phyloP scores from a whole-genome alignment of 2,797 vertebrate species.

The Dendrocincla tyrannina region DNA sequence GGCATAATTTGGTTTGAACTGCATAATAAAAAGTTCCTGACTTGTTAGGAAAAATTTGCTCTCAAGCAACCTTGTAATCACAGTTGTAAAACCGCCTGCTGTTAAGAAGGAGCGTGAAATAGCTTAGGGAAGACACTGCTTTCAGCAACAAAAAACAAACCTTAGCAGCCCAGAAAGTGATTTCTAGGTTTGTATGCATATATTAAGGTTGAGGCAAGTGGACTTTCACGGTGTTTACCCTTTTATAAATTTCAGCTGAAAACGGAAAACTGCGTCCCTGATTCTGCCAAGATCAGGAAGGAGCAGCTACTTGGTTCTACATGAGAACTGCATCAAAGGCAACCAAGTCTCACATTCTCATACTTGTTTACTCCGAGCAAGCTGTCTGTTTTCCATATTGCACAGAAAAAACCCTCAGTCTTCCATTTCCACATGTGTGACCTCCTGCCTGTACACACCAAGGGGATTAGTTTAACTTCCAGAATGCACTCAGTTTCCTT shows the following conservation, averaged over 20 bases:
- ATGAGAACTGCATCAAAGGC: not conserved
- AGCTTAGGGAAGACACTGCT: not conserved
- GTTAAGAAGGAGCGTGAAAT: not conserved
- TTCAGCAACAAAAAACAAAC: not conserved
- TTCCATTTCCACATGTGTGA: not conserved
- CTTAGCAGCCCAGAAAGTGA: not conserved
- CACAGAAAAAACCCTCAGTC: not conserved
- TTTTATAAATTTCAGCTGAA: not conserved
- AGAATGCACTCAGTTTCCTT: not conserved
- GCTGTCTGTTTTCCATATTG: not conserved
- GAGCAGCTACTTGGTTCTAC: not conserved
- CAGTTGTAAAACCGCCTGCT: not conserved
- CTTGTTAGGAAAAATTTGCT: not conserved
- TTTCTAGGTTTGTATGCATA: not conserved
- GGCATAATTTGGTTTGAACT: not conserved
- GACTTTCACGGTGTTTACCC: not conserved
- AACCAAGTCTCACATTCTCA: not conserved
- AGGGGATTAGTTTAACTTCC: slow-evolving; percentile 9
- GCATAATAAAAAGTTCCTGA: not conserved
- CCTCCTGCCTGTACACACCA: not conserved
- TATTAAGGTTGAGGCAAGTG: not conserved
- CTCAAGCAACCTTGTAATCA: not conserved
- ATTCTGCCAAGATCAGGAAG: not conserved
- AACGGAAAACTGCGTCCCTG: not conserved
- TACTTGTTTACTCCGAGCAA: not conserved